Evolutionary conservation across 1,140 invertebrate genomes (phyloP), one percentile per base, ranked within the genome.

Genomic region (Trichonephila clavata): DNA sequence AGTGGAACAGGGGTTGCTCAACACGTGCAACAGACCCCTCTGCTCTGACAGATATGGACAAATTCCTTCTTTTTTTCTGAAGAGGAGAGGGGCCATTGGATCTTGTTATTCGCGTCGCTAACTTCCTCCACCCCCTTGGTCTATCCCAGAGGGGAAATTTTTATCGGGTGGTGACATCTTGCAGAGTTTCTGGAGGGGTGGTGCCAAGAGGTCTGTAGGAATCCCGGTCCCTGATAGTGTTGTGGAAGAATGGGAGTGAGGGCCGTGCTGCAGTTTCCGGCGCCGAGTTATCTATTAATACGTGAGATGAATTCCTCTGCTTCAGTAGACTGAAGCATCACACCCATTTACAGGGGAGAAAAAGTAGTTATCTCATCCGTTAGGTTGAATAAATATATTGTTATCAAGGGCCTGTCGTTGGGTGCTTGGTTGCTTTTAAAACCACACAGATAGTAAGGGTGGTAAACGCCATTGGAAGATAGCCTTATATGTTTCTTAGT

Each of bases 81-180:
- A 24, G 71, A 27, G 71, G 71, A 16, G 24, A 32, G 71, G n/a
- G 71, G 24, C 27, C 32, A 77, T 32, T 5, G 89, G 89, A 63
- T 59, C 90, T 68, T 92, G 90, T 92, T 92, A 92, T 92, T 92
- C 90, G 81, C 90, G 81, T 92, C 90, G 90, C 61, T 83, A 77
- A 24, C 27, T 65, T 63, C 81, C 14, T 57, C 13, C 39, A 21
- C 90, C 90, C 43, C 63, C 50, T 18, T 16, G 32, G 27, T 43
- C 5, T n/a, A 68, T 68, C 65, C 65, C 24, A 68, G 7, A 43
- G 77, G 14, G 32, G 89, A 32, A 39, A 63, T 71, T 80, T 92
- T 92, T 92, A 92, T 92, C 90, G 90, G 60, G 81, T 92, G 90
- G 81, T 86, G 90, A 92, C 90, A 92, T 92, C 90, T 92, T 86